Evolutionary conservation across 2,797 vertebrate genomes (phyloP), one percentile per base, ranked within the genome.

Genomic region (Xiphorhynchus erythropygius): DNA sequence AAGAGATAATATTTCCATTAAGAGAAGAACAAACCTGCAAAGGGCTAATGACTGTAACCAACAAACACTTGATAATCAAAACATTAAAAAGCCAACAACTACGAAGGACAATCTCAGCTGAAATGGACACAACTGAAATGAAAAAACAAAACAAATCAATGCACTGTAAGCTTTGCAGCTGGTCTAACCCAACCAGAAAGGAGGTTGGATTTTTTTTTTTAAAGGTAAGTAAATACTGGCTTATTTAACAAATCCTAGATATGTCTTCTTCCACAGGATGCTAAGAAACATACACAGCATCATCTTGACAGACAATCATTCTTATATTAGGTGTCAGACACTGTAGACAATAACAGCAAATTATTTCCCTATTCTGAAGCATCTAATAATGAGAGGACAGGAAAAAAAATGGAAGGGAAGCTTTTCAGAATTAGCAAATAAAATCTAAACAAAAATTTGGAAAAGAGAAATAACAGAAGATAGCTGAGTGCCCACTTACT

Each of bases 41-140:
- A 94, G 63, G 7, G 13, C 22, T 49, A 63, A 56, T 63, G 57
- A 85, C 41, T 92, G 41, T 64, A 74, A 77, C 49, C 33, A 91
- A 67, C 33, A 74, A 87, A 74, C 4, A 16, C 44, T 83, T 55
- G 49, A 87, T 87, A 89, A 92, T 81, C 68, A 91, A 77, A 89
- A 74, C 35, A 70, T 64, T 87, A 85, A 91, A 89, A 96, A 80
- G 8, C 17, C 19, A 46, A 74, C 56, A 87, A 44, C 63, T 80
- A 32, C 22, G 60, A 65, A 85, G 6, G 41, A 64, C 46, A 70
- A 67, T 39, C 60, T 85, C 69, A 68, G 49, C 23, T 87, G 87
- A 84, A 94, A 82, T 47, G 28, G 39, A 57, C 39, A 70, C 18
- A 22, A 42, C 27, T 57, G 46, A 85, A 85, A 89, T 91, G 83